Evolutionary conservation across 2,797 vertebrate genomes (phyloP), one percentile per base, ranked within the genome.

Genomic region (Echeneis naucrates): DNA sequence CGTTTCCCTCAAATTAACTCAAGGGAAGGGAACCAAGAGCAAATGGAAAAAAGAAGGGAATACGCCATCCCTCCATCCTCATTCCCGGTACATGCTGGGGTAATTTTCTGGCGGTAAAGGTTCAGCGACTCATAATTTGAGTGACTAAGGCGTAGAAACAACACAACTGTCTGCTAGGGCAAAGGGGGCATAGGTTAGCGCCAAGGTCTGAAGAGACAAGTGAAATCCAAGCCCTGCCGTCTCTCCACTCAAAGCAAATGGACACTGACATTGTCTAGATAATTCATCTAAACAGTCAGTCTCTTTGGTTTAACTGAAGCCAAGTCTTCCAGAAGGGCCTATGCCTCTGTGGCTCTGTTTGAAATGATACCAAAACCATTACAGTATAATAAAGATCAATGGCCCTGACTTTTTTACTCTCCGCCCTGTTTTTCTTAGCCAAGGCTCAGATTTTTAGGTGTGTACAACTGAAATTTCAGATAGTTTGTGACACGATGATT

Each of bases 61-160:
- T 73, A 85, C 80, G 72, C 81, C 85, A 82, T 83, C 82, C 82
- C 84, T 86, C 84, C 84, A 58, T 88, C 88, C 87, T 88, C 83
- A 80, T 87, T 91, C 75, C 86, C 71, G 80, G 80, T 90, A 88
- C 93, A 93, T 86, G 88, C 87, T 78, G 90, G 88, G 88, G 93
- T 93, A 89, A 92, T 93, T 96, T 94, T 92, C 90, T 93, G 91
- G 93, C 91, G 91, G 94, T 92, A 90, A 93, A 92, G 93, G 91
- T 93, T 95, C 92, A 95, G 91, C 91, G 90, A 94, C 90, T 94
- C 90, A 87, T 93, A 93, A 94, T 95, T 94, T 94, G 91, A 94
- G 90, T 90, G 92, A 92, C 89, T 93, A 92, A 94, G 90, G 90
- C 89, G 78, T 90, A 92, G 89, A 92, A 93, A 93, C 91, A 92